A percentile compares a stretch with the other conserved stretches of the same genome.
These are phyloP conservation scores for Tautogolabrus adspersus DNA, from an alignment of 2,113 vertebrate genomes.

Conservation along the genomic window DNA sequence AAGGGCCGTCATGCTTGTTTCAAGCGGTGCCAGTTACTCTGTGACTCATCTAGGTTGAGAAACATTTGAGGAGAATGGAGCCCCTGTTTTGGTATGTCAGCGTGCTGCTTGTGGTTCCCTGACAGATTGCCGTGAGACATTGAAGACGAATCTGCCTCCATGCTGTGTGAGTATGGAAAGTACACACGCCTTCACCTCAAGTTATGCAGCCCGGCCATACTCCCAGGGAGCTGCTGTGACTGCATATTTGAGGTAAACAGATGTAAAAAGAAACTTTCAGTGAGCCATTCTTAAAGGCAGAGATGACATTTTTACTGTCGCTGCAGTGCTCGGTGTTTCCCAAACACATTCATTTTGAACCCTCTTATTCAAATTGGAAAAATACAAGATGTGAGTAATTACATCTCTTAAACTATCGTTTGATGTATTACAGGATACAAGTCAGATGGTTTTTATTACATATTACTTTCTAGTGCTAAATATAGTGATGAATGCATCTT, in stretches of 20 bases:
- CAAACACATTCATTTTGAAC: slow-evolving; percentile 56
- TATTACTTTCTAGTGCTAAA: slow-evolving; percentile 44
- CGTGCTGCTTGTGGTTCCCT: slow-evolving; percentile 68
- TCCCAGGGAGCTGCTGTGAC: slow-evolving; percentile 65
- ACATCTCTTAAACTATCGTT: slow-evolving; percentile 45
- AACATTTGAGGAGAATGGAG: slow-evolving; percentile 75
- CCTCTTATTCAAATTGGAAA: slow-evolving; percentile 44
- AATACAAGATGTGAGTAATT: slow-evolving; percentile 62
- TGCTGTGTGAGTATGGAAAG: slow-evolving; percentile 63
- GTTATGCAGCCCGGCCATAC: slow-evolving; percentile 67
- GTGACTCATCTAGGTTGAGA: slow-evolving; percentile 79
- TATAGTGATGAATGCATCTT: slow-evolving; percentile 26
- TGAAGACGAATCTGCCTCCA: slow-evolving; percentile 64
- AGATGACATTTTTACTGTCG: slow-evolving; percentile 74
- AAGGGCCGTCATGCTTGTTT: slow-evolving; percentile 72
- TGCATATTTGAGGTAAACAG: slow-evolving; percentile 74
- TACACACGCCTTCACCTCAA: slow-evolving; percentile 70
- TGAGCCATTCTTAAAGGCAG: slow-evolving; percentile 67
- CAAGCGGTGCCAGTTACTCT: slow-evolving; percentile 71
- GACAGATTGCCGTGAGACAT: slow-evolving; percentile 74
- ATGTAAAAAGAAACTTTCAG: slow-evolving; percentile 32
- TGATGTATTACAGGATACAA: slow-evolving; percentile 65
- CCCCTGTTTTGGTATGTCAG: slow-evolving; percentile 77
- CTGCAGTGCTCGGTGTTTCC: slow-evolving; percentile 44
- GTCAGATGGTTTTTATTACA: slow-evolving; percentile 29